These are phyloP conservation scores for Schmidtea mediterranea DNA, from an alignment of 1,140 invertebrate species.

Conservation along the genomic window DNA sequence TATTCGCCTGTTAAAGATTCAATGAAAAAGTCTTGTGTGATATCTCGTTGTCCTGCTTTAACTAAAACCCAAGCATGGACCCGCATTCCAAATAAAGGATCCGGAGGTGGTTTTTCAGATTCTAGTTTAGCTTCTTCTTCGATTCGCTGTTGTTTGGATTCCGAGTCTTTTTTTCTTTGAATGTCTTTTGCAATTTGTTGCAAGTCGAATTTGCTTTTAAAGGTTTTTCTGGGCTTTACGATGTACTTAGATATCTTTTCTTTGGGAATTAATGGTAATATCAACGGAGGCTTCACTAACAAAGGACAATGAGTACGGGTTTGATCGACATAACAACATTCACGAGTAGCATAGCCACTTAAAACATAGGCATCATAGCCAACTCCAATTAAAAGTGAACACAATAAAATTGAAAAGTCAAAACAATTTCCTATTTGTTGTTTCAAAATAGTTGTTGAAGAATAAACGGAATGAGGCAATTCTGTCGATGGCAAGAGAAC, in stretches of 20 bases:
- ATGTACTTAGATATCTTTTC: slow-evolving; percentile 18
- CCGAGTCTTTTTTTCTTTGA: slow-evolving; percentile 12
- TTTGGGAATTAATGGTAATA: background rate
- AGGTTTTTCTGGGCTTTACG: slow-evolving; percentile 24
- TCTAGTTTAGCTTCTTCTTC: slow-evolving; percentile 6
- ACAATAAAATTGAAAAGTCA: slow-evolving; percentile 47
- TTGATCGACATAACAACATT: slow-evolving; percentile 35
- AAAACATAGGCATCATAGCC: slow-evolving; percentile 61
- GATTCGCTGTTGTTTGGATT: too few species aligned
- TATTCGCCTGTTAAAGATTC: slow-evolving; percentile 54
- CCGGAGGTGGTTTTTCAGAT: slow-evolving; percentile 37
- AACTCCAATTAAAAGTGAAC: slow-evolving; percentile 46
- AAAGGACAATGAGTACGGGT: slow-evolving; percentile 20
- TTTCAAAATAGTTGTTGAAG: slow-evolving; percentile 42
- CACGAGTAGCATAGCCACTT: slow-evolving; percentile 47
- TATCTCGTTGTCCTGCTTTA: slow-evolving; percentile 33
- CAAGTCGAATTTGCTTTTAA: slow-evolving; percentile 17
- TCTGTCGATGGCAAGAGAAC: slow-evolving; percentile 10
- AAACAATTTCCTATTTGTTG: slow-evolving; percentile 46
- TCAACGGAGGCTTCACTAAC: too few species aligned
- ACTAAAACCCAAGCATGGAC: slow-evolving; percentile 56
- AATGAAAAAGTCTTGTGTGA: slow-evolving; percentile 43
- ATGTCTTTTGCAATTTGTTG: slow-evolving; percentile 11
- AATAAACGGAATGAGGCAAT: slow-evolving; percentile 44
- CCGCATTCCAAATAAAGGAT: slow-evolving; percentile 41